A percentile compares a stretch with the other conserved stretches of the same genome.
Evolutionary conservation across 2,888 invertebrate species (phyloP).

Genomic region (Agriopis marginaria): DNA sequence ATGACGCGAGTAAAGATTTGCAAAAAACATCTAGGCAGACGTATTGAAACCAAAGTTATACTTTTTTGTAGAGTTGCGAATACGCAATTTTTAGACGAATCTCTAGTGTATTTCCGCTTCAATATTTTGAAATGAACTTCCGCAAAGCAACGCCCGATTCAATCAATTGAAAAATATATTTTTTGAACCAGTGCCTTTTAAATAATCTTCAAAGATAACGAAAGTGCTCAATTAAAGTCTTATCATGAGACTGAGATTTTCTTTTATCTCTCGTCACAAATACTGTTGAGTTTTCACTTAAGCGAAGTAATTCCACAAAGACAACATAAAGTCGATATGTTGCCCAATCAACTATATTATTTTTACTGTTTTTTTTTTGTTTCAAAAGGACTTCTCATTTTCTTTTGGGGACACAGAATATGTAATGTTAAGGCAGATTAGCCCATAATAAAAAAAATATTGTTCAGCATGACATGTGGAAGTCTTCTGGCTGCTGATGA

Average conservation of each 20-base stretch:
- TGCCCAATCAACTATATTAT: slow-evolving; percentile 16
- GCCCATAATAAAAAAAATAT: too few species aligned
- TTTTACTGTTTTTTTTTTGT: slow-evolving; percentile 6
- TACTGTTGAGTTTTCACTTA: slow-evolving; percentile 19
- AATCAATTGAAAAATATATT: too few species aligned
- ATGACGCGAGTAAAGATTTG: too few species aligned
- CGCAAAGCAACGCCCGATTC: too few species aligned
- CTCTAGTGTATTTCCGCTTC: too few species aligned
- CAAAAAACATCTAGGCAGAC: too few species aligned
- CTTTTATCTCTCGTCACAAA: slow-evolving; percentile 30
- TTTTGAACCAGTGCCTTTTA: not conserved
- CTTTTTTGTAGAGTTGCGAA: not conserved
- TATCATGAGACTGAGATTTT: slow-evolving; percentile 20
- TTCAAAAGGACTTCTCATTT: not conserved
- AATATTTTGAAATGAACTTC: too few species aligned
- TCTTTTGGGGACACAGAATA: not conserved
- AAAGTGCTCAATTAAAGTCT: slow-evolving; percentile 19
- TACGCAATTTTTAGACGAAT: too few species aligned
- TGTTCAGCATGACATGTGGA: too few species aligned
- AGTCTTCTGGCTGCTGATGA: too few species aligned
- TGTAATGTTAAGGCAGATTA: too few species aligned
- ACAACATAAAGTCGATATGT: slow-evolving; percentile 19
- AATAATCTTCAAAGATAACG: slow-evolving; percentile 25
- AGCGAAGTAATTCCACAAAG: slow-evolving; percentile 18
- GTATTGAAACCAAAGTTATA: not conserved